A percentile compares a stretch with the other conserved stretches of the same genome.
Conservation (phyloP, 2,888 invertebrate species). For the Diaprepes abbreviatus region DNA sequence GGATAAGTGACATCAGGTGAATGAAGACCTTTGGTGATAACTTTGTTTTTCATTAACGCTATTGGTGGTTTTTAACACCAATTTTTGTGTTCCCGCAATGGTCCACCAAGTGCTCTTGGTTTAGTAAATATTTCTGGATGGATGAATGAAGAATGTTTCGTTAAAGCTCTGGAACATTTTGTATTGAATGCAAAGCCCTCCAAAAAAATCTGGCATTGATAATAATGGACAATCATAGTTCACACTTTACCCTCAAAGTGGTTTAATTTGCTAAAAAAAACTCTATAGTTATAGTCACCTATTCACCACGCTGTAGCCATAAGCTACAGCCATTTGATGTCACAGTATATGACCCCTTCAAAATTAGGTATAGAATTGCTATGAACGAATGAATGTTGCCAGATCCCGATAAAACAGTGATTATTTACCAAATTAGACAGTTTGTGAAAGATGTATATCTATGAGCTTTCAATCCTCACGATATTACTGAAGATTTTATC, state of each 20-base stretch:
- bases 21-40: too few species aligned
- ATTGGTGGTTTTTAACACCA: too few species aligned
- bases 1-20: too few species aligned
- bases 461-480: slow-evolving; percentile 48
- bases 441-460: slow-evolving; percentile 19
- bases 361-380: slow-evolving; percentile 40
- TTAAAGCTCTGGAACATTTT: too few species aligned
- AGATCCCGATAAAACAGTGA: slow-evolving; percentile 52
- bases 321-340: slow-evolving; percentile 43
- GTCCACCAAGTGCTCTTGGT: too few species aligned
- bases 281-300: slow-evolving; percentile 35
- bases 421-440: slow-evolving; percentile 44
- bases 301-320: slow-evolving; percentile 37
- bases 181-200: too few species aligned
- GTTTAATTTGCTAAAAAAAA: slow-evolving; percentile 24
- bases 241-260: neutral
- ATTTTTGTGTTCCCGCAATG: too few species aligned
- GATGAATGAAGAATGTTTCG: too few species aligned
- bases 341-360: slow-evolving; percentile 39
- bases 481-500: slow-evolving; percentile 44
- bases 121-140: too few species aligned
- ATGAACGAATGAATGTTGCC: slow-evolving; percentile 51
- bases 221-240: neutral
- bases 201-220: too few species aligned
- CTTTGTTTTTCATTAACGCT: too few species aligned